A percentile compares a stretch with the other conserved stretches of the same genome.
Evolutionary conservation across 2,888 invertebrate species (phyloP).

Genomic region (Drosophila putrida): DNA sequence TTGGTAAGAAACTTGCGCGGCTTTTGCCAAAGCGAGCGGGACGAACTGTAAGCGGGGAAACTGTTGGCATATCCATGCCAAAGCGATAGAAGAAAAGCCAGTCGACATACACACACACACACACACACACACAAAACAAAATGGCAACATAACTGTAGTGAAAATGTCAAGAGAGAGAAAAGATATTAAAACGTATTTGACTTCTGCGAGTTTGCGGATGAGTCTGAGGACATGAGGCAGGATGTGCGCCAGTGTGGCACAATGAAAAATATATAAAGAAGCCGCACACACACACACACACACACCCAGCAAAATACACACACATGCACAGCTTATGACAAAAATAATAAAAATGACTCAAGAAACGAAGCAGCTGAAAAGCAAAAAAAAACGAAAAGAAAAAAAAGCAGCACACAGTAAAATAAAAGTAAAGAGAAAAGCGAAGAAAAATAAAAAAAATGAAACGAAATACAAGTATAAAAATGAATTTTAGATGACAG

Average conservation of each 20-base stretch:
- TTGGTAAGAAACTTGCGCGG: constrained; percentile 69
- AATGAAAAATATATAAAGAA: constrained; percentile 82
- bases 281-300: constrained; percentile 54
- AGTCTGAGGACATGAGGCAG: constrained; percentile 65
- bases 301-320: constrained; percentile 30
- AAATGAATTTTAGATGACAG: constrained; percentile 83
- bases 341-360: constrained; percentile 82
- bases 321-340: constrained; percentile 71
- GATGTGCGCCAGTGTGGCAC: constrained; percentile 81
- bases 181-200: constrained; percentile 84
- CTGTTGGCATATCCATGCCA: constrained; percentile 58
- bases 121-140: constrained; percentile 54
- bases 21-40: constrained; percentile 51
- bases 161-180: constrained; percentile 83
- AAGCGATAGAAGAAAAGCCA: constrained; percentile 57
- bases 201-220: constrained; percentile 78
- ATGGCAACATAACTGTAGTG: constrained; percentile 83
- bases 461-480: constrained; percentile 76
- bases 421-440: constrained; percentile 42
- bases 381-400: constrained; percentile 36
- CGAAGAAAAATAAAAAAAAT: constrained; percentile 25
- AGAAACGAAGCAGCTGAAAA: constrained; percentile 74
- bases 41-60: background rate
- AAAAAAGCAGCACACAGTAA: constrained; percentile 57
- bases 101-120: constrained; percentile 29